Percentiles rank a stretch among this genome's conserved stretches.
phyloP scores from a whole-genome alignment of 2,797 vertebrate species.

The Sebastes itinus region DNA sequence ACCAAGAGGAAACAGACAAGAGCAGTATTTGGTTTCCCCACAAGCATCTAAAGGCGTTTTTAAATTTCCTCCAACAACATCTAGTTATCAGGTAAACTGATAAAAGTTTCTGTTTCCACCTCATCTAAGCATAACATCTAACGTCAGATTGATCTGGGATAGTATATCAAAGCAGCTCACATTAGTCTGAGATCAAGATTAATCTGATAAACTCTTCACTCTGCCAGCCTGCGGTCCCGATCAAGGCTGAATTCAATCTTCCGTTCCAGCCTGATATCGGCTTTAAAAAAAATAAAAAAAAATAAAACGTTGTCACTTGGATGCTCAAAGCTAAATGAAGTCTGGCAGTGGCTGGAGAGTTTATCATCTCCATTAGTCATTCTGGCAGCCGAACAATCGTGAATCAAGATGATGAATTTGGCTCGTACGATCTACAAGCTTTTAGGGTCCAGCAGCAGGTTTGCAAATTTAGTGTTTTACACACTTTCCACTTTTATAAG shows the following conservation, averaged over 20 bases:
- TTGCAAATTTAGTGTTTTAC: neutral
- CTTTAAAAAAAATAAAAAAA: neutral
- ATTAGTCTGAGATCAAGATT: conserved; percentile 18
- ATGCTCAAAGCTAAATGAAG: conserved; percentile 1
- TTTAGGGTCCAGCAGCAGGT: neutral
- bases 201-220: conserved; percentile 17
- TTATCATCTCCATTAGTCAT: conserved; percentile 18
- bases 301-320: neutral
- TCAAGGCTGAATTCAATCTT: conserved; percentile 10
- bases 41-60: neutral
- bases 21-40: conserved; percentile 19
- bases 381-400: conserved; percentile 6
- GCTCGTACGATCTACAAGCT: neutral
- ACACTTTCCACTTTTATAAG: neutral
- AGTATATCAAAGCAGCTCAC: conserved; percentile 13
- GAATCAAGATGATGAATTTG: conserved; percentile 4
- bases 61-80: neutral
- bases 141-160: conserved; percentile 17
- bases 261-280: neutral
- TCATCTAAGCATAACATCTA: conserved; percentile 2
- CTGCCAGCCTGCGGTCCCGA: neutral
- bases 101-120: neutral
- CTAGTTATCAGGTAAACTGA: neutral
- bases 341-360: neutral
- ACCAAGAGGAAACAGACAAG: conserved; percentile 40